phyloP scores from a whole-genome alignment of 2,888 invertebrate genomes.

The Tribolium freemani region DNA sequence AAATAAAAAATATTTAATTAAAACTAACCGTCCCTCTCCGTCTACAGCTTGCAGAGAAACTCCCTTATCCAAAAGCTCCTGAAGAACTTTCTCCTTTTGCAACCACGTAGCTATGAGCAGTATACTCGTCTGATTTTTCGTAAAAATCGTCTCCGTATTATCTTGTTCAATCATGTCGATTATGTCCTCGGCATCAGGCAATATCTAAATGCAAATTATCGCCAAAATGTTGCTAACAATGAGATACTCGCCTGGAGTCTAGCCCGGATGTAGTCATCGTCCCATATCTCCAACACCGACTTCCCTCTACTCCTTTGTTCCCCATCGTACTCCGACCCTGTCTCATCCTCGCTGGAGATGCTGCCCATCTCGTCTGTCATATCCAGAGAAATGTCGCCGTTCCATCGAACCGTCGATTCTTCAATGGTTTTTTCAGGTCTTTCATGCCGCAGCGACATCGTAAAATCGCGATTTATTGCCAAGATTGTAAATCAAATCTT shows the following conservation, averaged over 20 bases:
- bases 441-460: conserved; percentile 32
- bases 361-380: conserved; percentile 53
- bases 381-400: conserved; percentile 47
- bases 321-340: conserved; percentile 66
- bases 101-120: conserved; percentile 76
- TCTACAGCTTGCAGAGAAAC: conserved; percentile 78
- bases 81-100: conserved; percentile 72
- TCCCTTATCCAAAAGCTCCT: conserved; percentile 70
- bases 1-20: not conserved
- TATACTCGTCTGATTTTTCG: conserved; percentile 69
- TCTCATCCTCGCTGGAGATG: conserved; percentile 71
- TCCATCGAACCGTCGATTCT: conserved; percentile 40
- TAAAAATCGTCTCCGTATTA: conserved; percentile 68
- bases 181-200: conserved; percentile 69
- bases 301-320: conserved; percentile 55
- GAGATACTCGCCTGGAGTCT: conserved; percentile 59
- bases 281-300: conserved; percentile 64
- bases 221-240: not conserved
- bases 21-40: conserved; percentile 75
- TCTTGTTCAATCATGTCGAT: conserved; percentile 66
- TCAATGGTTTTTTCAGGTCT: conserved; percentile 11
- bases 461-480: not conserved
- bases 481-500: not conserved
- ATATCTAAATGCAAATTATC: not conserved
- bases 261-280: conserved; percentile 55